Base-by-base conservation (phyloP, 2,797 vertebrate species). In the Phylloscopus collybita region DNA sequence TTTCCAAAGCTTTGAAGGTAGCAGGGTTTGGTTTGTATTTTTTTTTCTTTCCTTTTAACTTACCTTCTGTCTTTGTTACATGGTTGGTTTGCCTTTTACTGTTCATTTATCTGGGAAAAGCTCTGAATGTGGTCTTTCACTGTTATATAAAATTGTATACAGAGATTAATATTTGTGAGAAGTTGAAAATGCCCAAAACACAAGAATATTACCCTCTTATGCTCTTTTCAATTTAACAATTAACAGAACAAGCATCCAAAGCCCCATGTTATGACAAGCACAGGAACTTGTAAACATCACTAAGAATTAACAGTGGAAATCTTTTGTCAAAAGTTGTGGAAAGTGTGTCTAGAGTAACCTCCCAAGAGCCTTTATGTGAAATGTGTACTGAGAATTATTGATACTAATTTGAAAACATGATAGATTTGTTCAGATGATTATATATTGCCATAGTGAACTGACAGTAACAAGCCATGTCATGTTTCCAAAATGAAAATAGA, bases 1-100 rank as follows among this genome's bases (percentile, higher is more conserved):
- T 84, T 83, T 74, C 13, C 10, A 42, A 53, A 59, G 4, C 14
- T 29, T 25, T 38, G 8, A 36, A 53, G 10, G 6, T 4, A 5
- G 4, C 9, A 2, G 3, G 8, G 4, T 4, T 18, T 30, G 6
- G 10, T 47, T 60, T 22, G 6, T 19, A 8, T 61, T 49, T 29
- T 1, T 40, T 72, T 47, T 40, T 5, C 1, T 4, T n/a, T 56
- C 53, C 12, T 42, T 42, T 50, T 3, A n/a, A 21, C 7, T 66
- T 70, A 9, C 25, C 23, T 59, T 16, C 9, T 61, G 8, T 17
- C 17, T 45, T 61, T 47, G 32, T 81, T 57, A 19, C 6, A 45
- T 32, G n/a, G 8, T 50, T 70, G n/a, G 12, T 59, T 84, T 76
- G 16, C 4, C 5, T 64, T 92, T 85, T 69, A 30, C 5, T 51